Base-by-base conservation (phyloP, 2,888 invertebrate genomes). In the Ceraclea dissimilis region DNA sequence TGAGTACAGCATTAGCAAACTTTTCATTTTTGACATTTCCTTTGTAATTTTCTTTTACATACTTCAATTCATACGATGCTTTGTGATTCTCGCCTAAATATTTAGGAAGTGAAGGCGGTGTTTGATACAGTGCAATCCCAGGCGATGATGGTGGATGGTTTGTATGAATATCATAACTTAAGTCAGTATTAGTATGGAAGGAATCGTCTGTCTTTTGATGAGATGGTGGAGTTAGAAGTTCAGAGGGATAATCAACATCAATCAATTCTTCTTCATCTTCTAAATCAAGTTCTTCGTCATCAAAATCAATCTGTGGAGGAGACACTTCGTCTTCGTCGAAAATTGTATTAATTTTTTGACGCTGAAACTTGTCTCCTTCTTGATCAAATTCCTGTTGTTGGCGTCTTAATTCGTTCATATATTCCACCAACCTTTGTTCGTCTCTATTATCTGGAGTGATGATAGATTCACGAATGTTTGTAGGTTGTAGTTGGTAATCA, bases 11-110 rank as follows among this genome's bases (percentile, higher is more conserved):
- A 39, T 51, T 53, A 4, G 62, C 59, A 33, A 60, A 60, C 43
- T 60, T 58, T 31, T 60, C 58, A 26, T 59, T 60, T 60, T 60
- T 59, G 22, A 58, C 50, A 43, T 58, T 62, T 2, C 62, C 62
- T 54, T 60, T 60, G 47, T 58, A 62, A 49, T 62, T 57, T 19
- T 57, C 50, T 31, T 60, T 51, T 2, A 60, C 54, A 34, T 62
- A 62, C 16, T 50, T 21, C 18, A 60, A 55, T 52, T 62, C 62
- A 39, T 52, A 62, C 4, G 39, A 39, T n/a, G 39, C 39, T 39
- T 39, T 39, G 2, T 22, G 39, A 13, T 39, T 19, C 11, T 48
- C 48, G 26, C 39, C 13, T 2, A 39, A 16, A 16, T 39, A 39
- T 13, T 39, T 39, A 5, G 61, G 61, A 11, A 43, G 49, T 1